These are phyloP conservation scores for Apodemia mormo DNA, from an alignment of 2,888 invertebrate species.

Conservation along the genomic window DNA sequence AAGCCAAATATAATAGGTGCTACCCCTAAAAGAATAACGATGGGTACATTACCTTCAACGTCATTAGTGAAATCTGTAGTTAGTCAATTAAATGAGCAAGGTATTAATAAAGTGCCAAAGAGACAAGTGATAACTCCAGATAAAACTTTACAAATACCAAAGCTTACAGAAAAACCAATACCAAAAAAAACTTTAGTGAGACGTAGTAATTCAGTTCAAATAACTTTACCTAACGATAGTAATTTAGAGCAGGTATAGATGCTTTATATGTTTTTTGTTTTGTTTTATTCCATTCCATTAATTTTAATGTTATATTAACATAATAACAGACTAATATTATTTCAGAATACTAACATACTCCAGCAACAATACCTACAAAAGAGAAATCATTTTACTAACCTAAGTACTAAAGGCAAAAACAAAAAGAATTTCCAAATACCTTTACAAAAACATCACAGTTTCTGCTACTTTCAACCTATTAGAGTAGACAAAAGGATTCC, in stretches of 20 bases:
- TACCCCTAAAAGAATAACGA: conserved; percentile 63
- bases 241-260: conserved; percentile 73
- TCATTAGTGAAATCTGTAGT: conserved; percentile 71
- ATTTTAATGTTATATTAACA: conserved; percentile 47
- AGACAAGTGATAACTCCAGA: conserved; percentile 72
- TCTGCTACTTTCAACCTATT: conserved; percentile 85
- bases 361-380: conserved; percentile 82
- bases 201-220: conserved; percentile 73
- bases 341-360: conserved; percentile 83
- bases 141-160: conserved; percentile 77
- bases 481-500: conserved; percentile 81
- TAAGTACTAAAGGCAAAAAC: conserved; percentile 73
- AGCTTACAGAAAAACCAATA: conserved; percentile 71
- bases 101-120: conserved; percentile 68
- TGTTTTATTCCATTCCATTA: conserved; percentile 37
- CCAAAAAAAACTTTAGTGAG: conserved; percentile 70
- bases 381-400: conserved; percentile 79
- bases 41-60: conserved; percentile 66
- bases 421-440: conserved; percentile 85
- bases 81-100: conserved; percentile 66
- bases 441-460: conserved; percentile 84
- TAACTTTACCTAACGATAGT: conserved; percentile 55
- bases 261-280: conserved; percentile 52
- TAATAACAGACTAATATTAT: conserved; percentile 56
- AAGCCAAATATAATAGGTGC: conserved; percentile 75